These are phyloP conservation scores for Lobophora halterata DNA, from an alignment of 2,888 invertebrate genomes.

Conservation along the genomic window DNA sequence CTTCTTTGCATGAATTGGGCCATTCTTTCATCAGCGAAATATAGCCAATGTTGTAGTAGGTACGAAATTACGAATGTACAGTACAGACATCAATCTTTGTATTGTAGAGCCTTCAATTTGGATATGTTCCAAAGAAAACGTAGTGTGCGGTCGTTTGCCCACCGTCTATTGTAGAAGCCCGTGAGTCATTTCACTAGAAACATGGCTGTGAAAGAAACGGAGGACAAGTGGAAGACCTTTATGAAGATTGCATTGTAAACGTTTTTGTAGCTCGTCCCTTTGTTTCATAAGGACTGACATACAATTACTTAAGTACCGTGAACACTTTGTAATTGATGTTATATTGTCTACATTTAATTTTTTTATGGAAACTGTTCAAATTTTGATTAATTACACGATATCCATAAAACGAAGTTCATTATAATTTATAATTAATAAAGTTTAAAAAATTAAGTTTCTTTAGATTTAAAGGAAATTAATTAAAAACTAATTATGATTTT, in stretches of 20 bases:
- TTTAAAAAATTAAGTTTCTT: no score
- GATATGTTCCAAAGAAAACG: conserved; percentile 57
- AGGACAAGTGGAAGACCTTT: conserved; percentile 21
- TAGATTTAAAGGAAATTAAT: no score
- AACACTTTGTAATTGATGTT: conserved; percentile 10
- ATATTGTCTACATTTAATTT: conserved; percentile 7
- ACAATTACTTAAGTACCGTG: conserved; percentile 5
- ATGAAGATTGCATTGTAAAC: conserved; percentile 15
- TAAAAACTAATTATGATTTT: no score
- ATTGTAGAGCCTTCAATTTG: conserved; percentile 43
- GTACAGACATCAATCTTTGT: conserved; percentile 5
- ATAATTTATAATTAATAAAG: no score
- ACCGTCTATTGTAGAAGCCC: conserved; percentile 34
- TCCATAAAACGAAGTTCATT: no score
- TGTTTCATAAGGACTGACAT: conserved; percentile 19
- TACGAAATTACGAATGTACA: conserved; percentile 10
- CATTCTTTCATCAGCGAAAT: conserved; percentile 14
- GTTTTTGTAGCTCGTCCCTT: conserved; percentile 26
- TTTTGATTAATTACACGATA: neutral
- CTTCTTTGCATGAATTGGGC: conserved; percentile 23
- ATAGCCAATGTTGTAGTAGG: no score
- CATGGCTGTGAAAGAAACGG: conserved; percentile 23
- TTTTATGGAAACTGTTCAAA: neutral
- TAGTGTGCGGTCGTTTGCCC: conserved; percentile 54
- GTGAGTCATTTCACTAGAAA: conserved; percentile 28